Evolutionary conservation across 2,797 vertebrate species (phyloP), one percentile per base, ranked within the genome.

Genomic region (Podargus strigoides): DNA sequence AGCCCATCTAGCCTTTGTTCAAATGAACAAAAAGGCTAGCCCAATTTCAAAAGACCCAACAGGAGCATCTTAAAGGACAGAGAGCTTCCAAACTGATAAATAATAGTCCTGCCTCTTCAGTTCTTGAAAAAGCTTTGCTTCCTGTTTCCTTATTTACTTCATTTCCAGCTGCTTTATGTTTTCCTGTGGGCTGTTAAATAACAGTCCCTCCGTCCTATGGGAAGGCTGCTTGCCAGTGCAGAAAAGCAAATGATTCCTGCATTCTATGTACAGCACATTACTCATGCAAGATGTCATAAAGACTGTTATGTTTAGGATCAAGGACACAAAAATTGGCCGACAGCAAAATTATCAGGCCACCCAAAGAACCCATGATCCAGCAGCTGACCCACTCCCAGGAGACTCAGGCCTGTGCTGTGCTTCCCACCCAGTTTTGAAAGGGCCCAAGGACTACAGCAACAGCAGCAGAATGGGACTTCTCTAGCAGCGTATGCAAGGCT

Each of bases 41-140:
- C 52, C 49, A 64, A 16, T 53, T 83, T 85, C 75, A 58, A 34
- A 87, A 86, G 39, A 84, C 7, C 37, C 34, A 44, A 50, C 0
- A 1, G 68, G 63, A 93, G 15, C 41, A 88, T 64, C 39, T 63
- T 2, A 3, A 86, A 63, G 34, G 55, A 81, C 0, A 63, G 32
- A 84, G 11, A 88, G 21, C 56, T 53, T 46, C 37, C 20, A 41
- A 66, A 72, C 27, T 47, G 32, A 76, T 87, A 70, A 87, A 76
- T 69, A 93, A 95, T 37, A 85, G 58, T 62, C 41, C 27, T 53
- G 12, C 22, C 34, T 69, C 62, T 79, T 53, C 55, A 69, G 44
- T 62, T 86, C 39, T 50, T 85, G 49, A 66, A 75, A 85, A 75
- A 94, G 16, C n/a, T 78, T 86, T 72, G 44, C 74, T 86, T 89